Evolutionary conservation across 92 coral and sea anemone genomes (phyloP).

Genomic region (Phenganax marumi): DNA sequence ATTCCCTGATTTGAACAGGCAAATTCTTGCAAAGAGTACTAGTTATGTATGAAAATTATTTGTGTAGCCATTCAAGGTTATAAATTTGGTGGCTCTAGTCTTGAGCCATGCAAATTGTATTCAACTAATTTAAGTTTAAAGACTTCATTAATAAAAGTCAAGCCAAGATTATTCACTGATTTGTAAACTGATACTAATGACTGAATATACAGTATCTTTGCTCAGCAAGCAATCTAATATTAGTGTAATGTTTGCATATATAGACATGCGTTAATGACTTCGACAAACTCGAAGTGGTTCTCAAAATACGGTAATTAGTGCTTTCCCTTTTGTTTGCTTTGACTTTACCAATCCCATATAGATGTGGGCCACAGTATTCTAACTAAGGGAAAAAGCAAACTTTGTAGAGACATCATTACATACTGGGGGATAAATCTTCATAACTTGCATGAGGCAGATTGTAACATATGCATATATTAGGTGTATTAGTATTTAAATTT

Average conservation of each 20-base stretch:
- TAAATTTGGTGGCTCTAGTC: too few relatives aligned
- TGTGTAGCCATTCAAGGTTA: conserved; percentile 45
- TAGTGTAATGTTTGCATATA: neutral
- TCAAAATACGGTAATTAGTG: conserved; percentile 31
- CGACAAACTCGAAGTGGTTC: conserved; percentile 13
- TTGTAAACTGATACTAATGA: conserved; percentile 19
- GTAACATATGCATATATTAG: too few relatives aligned
- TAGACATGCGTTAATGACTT: conserved; percentile 4
- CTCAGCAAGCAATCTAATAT: neutral
- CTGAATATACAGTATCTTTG: neutral
- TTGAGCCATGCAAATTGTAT: conserved; percentile 10
- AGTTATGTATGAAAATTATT: conserved; percentile 27
- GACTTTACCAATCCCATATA: conserved; percentile 25
- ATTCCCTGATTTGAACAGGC: conserved; percentile 27
- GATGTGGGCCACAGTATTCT: conserved; percentile 26
- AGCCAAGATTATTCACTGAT: conserved; percentile 9
- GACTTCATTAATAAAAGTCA: conserved; percentile 31
- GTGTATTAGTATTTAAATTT: too few relatives aligned
- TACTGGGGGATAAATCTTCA: conserved; percentile 26
- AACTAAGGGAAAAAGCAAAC: too few relatives aligned
- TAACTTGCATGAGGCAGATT: conserved; percentile 11
- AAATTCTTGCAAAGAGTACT: conserved; percentile 32
- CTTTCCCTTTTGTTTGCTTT: conserved; percentile 19
- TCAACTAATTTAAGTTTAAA: conserved; percentile 7
- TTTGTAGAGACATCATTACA: conserved; percentile 33